Base-by-base conservation (phyloP, 2,888 invertebrate genomes). In the Sinelater perroti region DNA sequence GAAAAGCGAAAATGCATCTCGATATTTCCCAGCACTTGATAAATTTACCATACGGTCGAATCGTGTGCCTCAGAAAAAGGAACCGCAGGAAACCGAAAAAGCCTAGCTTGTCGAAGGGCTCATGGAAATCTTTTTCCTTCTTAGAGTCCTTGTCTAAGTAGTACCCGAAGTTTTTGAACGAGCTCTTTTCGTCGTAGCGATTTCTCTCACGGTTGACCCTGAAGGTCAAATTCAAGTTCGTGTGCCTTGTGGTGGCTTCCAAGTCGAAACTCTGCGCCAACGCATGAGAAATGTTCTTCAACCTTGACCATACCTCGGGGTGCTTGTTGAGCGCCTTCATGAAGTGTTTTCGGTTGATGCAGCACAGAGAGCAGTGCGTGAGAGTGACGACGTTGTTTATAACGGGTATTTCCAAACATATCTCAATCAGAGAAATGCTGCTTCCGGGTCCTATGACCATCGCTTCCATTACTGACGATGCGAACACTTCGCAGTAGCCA, bases 291-390 rank as follows among this genome's bases (percentile, higher is more conserved):
- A 46, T 52, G 7, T 36, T 62, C 56, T 81, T 80, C 2, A 80
- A 47, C 52, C 80, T 79, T 59, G 79, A 78, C 52, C 80, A 70
- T 1, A 67, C 62, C 70, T 81, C 80, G 42, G 81, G 67, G 40
- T 53, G 38, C 13, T 30, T 35, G 14, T 74, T 68, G 16, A 78
- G 26, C 11, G 79, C 63, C 17, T 50, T 24, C 6, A 58, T 44
- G 31, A 58, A 61, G 3, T 56, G 47, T 8, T 17, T 53, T 13
- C 56, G 51, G 8, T 49, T 36, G 4, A 66, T 26, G 4, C 56
- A 53, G 2, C 66, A 18, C 3, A 66, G 36, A n/a, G 55, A 49
- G 36, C 66, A 65, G 52, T 67, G 63, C 1, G 69, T 66, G 4
- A 60, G 30, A 0, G 70, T 65, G 7, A 63, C 49, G 1, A 68